These are phyloP conservation scores for Catagonus wagneri DNA, from an alignment of 2,113 vertebrate species.

Conservation along the genomic window DNA sequence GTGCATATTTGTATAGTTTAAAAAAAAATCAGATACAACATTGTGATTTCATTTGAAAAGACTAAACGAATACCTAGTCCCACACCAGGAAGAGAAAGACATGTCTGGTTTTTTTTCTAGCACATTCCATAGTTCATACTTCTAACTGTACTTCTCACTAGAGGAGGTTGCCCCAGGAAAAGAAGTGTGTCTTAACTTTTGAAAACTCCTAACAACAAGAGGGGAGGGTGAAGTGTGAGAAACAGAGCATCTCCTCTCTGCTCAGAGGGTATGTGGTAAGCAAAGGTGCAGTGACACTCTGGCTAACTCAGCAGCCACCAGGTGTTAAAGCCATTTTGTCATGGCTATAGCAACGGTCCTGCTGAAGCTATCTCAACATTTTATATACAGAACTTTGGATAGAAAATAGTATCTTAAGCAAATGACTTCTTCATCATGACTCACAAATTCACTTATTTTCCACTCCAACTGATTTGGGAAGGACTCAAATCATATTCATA, in stretches of 20 bases:
- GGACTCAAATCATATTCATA: slow-evolving; percentile 41
- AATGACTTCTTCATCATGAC: background rate
- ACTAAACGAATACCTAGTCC: background rate
- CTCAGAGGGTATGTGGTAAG: background rate
- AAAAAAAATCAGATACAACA: background rate
- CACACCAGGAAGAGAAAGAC: slow-evolving; percentile 4
- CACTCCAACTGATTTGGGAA: slow-evolving; percentile 6
- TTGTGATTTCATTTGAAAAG: slow-evolving; percentile 15
- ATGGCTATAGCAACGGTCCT: background rate
- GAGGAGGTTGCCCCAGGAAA: background rate
- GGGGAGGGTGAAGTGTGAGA: background rate
- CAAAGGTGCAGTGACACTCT: accelerated
- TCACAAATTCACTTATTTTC: background rate
- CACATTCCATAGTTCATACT: background rate
- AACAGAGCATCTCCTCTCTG: background rate
- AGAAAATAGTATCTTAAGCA: background rate
- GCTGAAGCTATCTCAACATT: background rate
- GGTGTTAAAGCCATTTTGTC: background rate
- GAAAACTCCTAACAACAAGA: background rate
- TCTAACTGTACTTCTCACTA: background rate
- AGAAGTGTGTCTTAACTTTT: background rate
- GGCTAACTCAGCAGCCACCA: background rate
- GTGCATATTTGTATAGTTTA: background rate
- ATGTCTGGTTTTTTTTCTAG: background rate
- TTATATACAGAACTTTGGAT: slow-evolving; percentile 27